These are phyloP conservation scores for Heterodera schachtii DNA, from an alignment of 1,140 invertebrate species.

Conservation along the genomic window DNA sequence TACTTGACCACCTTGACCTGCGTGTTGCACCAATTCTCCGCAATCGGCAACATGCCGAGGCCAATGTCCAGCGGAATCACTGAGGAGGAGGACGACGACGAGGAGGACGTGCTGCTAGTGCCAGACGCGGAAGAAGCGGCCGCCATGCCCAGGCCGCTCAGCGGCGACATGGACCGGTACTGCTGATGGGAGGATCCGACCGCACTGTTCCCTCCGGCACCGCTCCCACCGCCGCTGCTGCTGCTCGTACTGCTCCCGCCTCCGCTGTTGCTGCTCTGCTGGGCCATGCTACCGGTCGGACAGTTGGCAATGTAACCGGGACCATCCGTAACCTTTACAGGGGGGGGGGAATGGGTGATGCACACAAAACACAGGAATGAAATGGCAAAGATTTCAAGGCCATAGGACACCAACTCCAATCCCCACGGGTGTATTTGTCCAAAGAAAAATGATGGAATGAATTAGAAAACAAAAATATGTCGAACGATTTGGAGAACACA, in stretches of 20 bases:
- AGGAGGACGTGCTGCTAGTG: slow-evolving; percentile 4
- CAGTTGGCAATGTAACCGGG: slow-evolving; percentile 33
- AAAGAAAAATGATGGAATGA: no score
- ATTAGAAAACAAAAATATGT: no score
- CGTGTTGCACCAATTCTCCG: slow-evolving; percentile 93
- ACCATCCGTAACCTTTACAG: slow-evolving; percentile 31
- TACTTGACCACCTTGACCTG: slow-evolving; percentile 94
- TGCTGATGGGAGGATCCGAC: slow-evolving; percentile 33
- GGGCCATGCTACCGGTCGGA: background rate
- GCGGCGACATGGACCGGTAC: slow-evolving; percentile 38
- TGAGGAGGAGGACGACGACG: background rate
- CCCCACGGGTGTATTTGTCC: no score
- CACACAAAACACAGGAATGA: no score
- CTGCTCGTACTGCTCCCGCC: background rate
- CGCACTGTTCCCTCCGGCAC: background rate
- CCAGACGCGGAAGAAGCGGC: background rate
- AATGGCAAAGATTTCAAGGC: no score
- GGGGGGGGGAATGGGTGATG: no score
- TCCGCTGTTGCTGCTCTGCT: slow-evolving; percentile 1
- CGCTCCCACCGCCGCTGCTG: slow-evolving; percentile 1
- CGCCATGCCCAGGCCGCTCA: slow-evolving; percentile 31
- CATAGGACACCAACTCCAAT: no score
- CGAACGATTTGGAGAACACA: no score
- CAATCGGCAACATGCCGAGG: slow-evolving; percentile 68
- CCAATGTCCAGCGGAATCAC: slow-evolving; percentile 22